A percentile compares a stretch with the other conserved stretches of the same genome.
These are phyloP conservation scores for Polydrusus pterygomalis DNA, from an alignment of 2,888 invertebrate genomes.

Conservation along the genomic window DNA sequence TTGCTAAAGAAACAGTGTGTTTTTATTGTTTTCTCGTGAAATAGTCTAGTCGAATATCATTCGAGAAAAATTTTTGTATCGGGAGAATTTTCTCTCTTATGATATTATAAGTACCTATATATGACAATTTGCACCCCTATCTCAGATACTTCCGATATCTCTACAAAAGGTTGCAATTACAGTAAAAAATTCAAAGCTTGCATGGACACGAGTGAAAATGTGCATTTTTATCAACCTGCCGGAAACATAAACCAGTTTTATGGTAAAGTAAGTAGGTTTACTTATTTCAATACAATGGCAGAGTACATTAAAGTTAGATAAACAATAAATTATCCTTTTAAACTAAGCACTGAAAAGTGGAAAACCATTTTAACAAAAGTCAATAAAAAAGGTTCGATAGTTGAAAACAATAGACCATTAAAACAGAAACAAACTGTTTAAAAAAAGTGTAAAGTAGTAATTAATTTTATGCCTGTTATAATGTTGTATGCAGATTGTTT, in stretches of 20 bases:
- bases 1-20: no score
- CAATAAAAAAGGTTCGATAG: constrained; percentile 32
- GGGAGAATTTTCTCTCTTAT: no score
- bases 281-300: constrained; percentile 40
- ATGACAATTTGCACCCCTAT: no score
- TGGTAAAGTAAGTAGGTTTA: constrained; percentile 19
- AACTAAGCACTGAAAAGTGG: constrained; percentile 20
- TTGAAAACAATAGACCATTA: constrained; percentile 42
- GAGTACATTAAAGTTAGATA: neutral
- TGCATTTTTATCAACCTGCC: neutral
- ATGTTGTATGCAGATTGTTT: no score
- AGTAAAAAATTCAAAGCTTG: no score
- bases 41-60: no score
- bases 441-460: constrained; percentile 32
- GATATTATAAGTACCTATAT: no score
- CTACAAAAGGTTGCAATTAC: no score
- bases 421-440: constrained; percentile 14
- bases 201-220: neutral
- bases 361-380: constrained; percentile 34
- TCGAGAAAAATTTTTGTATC: no score
- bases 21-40: no score
- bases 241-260: constrained; percentile 38
- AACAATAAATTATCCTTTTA: constrained; percentile 21
- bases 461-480: constrained; percentile 6
- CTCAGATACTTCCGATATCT: no score